phyloP scores from a whole-genome alignment of 2,888 invertebrate species.

The Octodonta nipae region DNA sequence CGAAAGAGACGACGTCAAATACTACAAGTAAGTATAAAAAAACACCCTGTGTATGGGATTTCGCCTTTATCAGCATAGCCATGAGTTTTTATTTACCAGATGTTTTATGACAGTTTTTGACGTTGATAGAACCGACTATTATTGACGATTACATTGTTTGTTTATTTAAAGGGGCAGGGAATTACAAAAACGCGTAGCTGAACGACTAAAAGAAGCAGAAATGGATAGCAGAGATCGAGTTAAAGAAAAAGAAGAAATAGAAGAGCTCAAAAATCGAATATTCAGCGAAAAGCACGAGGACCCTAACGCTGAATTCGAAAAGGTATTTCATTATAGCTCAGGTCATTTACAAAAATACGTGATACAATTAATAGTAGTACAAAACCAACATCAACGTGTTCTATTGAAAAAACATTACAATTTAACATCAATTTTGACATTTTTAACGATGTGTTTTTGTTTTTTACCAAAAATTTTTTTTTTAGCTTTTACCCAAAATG shows the following conservation, averaged over 20 bases:
- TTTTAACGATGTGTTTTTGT: too few relatives aligned
- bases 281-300: conserved; percentile 53
- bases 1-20: conserved; percentile 91
- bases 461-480: too few relatives aligned
- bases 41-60: neutral
- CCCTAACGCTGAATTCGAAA: conserved; percentile 51
- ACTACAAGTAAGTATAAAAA: conserved; percentile 62
- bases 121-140: neutral
- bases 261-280: conserved; percentile 66
- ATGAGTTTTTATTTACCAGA: too few relatives aligned
- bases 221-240: conserved; percentile 79
- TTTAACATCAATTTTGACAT: too few relatives aligned
- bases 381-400: too few relatives aligned
- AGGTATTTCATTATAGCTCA: too few relatives aligned
- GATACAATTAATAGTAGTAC: too few relatives aligned
- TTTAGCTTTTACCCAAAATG: too few relatives aligned
- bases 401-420: too few relatives aligned
- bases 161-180: conserved; percentile 57
- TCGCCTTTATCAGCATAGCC: too few relatives aligned
- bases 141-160: conserved; percentile 1
- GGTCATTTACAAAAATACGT: too few relatives aligned
- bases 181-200: conserved; percentile 76
- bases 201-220: conserved; percentile 87
- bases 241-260: conserved; percentile 78
- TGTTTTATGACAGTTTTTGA: neutral